Evolutionary conservation across 2,888 invertebrate genomes (phyloP).

Genomic region (Mycalesis mineus): DNA sequence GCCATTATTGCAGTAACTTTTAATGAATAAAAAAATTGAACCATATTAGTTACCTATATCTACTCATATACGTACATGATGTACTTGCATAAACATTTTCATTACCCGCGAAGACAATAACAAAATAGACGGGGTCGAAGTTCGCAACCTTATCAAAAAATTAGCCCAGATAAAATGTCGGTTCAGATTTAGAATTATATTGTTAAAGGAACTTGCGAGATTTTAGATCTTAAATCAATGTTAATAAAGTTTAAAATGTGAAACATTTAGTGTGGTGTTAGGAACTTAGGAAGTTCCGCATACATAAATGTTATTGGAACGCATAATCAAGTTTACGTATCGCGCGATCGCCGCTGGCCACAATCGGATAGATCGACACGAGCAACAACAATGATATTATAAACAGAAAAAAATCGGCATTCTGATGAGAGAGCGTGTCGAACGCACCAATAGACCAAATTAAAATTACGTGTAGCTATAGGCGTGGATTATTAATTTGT

Average conservation of each 20-base stretch:
- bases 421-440: constrained; percentile 48
- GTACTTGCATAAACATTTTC: neutral
- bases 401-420: constrained; percentile 44
- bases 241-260: neutral
- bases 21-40: no score
- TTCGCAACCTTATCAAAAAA: constrained; percentile 50
- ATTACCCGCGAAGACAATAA: constrained; percentile 7
- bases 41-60: no score
- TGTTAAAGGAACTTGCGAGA: neutral
- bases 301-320: constrained; percentile 46
- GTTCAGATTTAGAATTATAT: constrained; percentile 24
- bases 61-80: neutral
- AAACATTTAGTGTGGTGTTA: neutral
- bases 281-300: constrained; percentile 26
- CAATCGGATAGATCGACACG: constrained; percentile 52
- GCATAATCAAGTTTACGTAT: constrained; percentile 43
- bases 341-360: constrained; percentile 37
- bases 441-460: constrained; percentile 54
- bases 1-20: no score
- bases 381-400: constrained; percentile 49
- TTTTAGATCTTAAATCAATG: neutral
- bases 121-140: constrained; percentile 34
- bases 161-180: constrained; percentile 43
- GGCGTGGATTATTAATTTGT: constrained; percentile 73
- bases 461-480: constrained; percentile 64